Conservation (phyloP, 2,888 invertebrate species). For the Meghimatium bilineatum region DNA sequence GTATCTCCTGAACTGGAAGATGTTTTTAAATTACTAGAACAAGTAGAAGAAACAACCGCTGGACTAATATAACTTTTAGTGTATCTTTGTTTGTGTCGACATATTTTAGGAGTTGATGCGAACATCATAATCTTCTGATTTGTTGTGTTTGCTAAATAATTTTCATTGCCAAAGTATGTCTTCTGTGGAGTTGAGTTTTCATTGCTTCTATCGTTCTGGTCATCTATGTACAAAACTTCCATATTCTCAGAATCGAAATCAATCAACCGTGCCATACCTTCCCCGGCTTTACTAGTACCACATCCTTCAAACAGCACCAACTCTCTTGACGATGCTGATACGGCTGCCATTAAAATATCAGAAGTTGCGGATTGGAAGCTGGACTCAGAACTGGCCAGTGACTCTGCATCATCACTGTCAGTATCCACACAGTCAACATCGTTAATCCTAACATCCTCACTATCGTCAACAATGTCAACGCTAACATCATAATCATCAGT, state of each 20-base stretch:
- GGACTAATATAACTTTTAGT: not conserved
- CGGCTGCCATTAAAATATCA: slow-evolving; percentile 39
- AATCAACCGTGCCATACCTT: slow-evolving; percentile 43
- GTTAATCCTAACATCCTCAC: not conserved
- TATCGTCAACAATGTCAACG: not conserved
- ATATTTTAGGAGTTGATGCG: slow-evolving; percentile 20
- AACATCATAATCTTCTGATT: not conserved
- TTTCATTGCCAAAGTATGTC: not conserved
- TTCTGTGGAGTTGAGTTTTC: not conserved
- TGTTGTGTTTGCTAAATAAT: not conserved
- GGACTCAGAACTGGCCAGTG: slow-evolving; percentile 36
- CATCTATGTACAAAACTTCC: not conserved
- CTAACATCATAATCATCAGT: slow-evolving; percentile 21
- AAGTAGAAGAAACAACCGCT: not conserved
- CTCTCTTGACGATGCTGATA: not conserved
- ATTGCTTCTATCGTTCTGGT: not conserved
- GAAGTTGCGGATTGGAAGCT: slow-evolving; percentile 46
- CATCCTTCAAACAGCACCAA: slow-evolving; percentile 34
- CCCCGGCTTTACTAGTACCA: slow-evolving; percentile 41
- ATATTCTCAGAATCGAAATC: slow-evolving; percentile 19
- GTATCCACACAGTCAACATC: slow-evolving; percentile 3
- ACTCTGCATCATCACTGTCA: slow-evolving; percentile 23
- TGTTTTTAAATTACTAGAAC: not conserved
- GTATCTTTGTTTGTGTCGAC: not conserved
- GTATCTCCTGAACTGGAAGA: not conserved